These are phyloP conservation scores for Cephalopterus ornatus DNA, from an alignment of 2,113 vertebrate genomes.

Conservation along the genomic window DNA sequence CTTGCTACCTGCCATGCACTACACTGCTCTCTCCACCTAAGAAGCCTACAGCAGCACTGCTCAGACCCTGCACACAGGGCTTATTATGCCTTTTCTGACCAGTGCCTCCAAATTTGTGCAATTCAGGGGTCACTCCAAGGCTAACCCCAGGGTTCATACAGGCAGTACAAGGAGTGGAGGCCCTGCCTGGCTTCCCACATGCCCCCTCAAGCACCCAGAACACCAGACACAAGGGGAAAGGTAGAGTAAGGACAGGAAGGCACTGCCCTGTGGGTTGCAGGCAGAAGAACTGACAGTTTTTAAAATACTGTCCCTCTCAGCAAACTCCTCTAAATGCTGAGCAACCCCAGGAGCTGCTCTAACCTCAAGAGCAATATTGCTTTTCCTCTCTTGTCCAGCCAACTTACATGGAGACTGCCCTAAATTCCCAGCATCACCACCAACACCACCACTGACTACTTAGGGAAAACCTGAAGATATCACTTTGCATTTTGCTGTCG, in stretches of 20 bases:
- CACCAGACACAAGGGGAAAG: neutral
- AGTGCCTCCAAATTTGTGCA: neutral
- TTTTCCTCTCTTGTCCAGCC: neutral
- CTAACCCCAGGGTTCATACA: neutral
- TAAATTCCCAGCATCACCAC: neutral
- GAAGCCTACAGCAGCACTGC: neutral
- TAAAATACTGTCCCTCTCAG: neutral
- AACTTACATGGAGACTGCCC: neutral
- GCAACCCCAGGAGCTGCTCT: neutral
- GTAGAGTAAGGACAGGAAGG: neutral
- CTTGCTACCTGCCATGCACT: neutral
- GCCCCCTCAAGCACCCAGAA: neutral
- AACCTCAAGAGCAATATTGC: neutral
- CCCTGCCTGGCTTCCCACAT: neutral
- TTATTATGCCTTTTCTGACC: neutral
- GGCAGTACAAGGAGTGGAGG: neutral
- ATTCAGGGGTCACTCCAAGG: neutral
- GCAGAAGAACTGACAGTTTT: neutral
- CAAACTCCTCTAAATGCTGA: neutral
- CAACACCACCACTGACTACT: neutral
- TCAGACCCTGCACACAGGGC: neutral
- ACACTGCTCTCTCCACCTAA: neutral
- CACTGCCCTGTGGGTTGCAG: neutral
- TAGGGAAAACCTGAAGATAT: neutral
- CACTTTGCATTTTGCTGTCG: neutral